A percentile compares a stretch with the other conserved stretches of the same genome.
Conservation (phyloP, 1,140 invertebrate genomes). For the Drosophila auraria region DNA sequence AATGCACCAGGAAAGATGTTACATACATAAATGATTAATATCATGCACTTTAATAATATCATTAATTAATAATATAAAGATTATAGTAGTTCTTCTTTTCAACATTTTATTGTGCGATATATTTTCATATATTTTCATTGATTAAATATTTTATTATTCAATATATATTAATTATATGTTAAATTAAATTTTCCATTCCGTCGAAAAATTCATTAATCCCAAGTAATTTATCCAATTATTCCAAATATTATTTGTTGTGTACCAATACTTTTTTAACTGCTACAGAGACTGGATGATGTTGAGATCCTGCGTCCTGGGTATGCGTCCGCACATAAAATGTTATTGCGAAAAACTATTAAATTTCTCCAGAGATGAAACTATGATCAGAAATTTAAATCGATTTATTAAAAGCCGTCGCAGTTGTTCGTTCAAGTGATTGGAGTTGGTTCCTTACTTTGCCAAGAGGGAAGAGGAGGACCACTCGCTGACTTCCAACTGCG, state of each 20-base stretch:
- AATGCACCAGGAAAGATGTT: too few relatives aligned
- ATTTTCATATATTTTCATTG: too few relatives aligned
- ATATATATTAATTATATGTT: too few relatives aligned
- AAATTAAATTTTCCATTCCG: too few relatives aligned
- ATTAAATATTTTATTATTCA: too few relatives aligned
- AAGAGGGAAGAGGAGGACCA: neutral
- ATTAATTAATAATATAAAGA: too few relatives aligned
- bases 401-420: constrained; percentile 78
- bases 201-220: fast-evolving
- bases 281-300: constrained; percentile 28
- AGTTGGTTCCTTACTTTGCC: constrained; percentile 16
- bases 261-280: constrained; percentile 1
- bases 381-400: constrained; percentile 83
- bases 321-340: constrained; percentile 71
- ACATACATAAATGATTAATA: too few relatives aligned
- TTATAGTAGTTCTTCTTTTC: too few relatives aligned
- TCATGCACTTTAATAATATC: too few relatives aligned
- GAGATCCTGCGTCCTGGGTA: constrained; percentile 28
- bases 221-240: too few relatives aligned
- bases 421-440: constrained; percentile 51
- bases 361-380: constrained; percentile 83
- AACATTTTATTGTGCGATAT: too few relatives aligned
- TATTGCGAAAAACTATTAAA: constrained; percentile 83
- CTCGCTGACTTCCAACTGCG: constrained; percentile 14
- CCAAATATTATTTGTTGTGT: neutral